Evolutionary conservation across 2,113 vertebrate species (phyloP), one percentile per base, ranked within the genome.

Genomic region (Halcyon malimbica): DNA sequence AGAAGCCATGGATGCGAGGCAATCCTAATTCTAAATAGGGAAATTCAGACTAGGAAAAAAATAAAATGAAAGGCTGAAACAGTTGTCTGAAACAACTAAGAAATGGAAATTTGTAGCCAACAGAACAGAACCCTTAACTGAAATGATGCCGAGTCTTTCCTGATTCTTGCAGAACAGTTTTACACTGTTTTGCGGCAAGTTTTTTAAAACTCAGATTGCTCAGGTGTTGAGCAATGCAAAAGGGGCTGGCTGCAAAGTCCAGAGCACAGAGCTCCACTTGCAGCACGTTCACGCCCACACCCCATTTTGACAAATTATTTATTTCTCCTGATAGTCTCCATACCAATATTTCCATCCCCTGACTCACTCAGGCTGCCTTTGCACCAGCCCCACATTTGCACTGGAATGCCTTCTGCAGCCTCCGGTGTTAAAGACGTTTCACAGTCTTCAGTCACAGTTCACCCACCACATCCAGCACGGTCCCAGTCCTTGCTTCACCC

Each of bases 231-330:
- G 65, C 53, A 29, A 5, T 3, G 41, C 39, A 31, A 11, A 15
- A 28, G 46, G 7, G 23, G 23, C 44, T 9, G 54, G 29, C 51
- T 23, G 50, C 17, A 33, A 51, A 57, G 56, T 37, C 53, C 31
- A 5, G 29, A n/a, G 50, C 64, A 16, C 56, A 10, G 70, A 60
- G 46, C 63, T 44, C 70, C 31, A 8, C 42, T 19, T 2, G 2
- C 4, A 12, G n/a, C 53, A 15, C 59, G 5, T 10, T 18, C 56
- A 9, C 0, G 4, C 20, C 29, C 64, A 9, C 24, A 5, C 25
- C 31, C 48, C 41, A 5, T 31, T 37, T 16, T n/a, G 20, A 41
- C 19, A 63, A 42, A 28, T 9, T 2, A 75, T 50, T 90, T 21
- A 59, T 62, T 62, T 33, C 63, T 37, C 8, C 19, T 2, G 2